phyloP scores from a whole-genome alignment of 2,888 invertebrate genomes.

The Sesia bembeciformis region DNA sequence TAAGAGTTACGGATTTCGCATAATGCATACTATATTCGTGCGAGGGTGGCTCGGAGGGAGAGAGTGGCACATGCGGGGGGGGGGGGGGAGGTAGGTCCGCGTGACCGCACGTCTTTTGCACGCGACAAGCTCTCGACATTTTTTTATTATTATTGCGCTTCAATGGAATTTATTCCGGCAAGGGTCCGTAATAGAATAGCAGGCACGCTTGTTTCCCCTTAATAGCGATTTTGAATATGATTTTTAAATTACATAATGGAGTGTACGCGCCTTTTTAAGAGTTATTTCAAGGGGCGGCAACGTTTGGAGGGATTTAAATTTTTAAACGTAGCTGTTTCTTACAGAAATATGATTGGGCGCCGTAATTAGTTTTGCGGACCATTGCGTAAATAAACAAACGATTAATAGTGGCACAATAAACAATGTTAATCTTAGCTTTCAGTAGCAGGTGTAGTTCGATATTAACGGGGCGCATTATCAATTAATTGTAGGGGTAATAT shows the following conservation, averaged over 20 bases:
- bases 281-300: constrained; percentile 44
- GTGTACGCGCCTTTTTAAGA: constrained; percentile 53
- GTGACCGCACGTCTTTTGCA: constrained; percentile 72
- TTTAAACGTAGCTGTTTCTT: constrained; percentile 9
- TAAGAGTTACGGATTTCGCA: constrained; percentile 74
- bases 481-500: constrained; percentile 37
- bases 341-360: constrained; percentile 1
- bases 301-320: constrained; percentile 18
- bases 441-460: constrained; percentile 45
- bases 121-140: constrained; percentile 72
- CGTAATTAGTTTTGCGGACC: constrained; percentile 51
- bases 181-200: constrained; percentile 60
- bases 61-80: not conserved
- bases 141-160: constrained; percentile 74
- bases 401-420: constrained; percentile 52
- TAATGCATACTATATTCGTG: constrained; percentile 72
- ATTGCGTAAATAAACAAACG: constrained; percentile 45
- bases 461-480: constrained; percentile 37
- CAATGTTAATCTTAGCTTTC: constrained; percentile 63
- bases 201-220: constrained; percentile 52
- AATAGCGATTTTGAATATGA: constrained; percentile 66
- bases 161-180: constrained; percentile 64
- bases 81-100: constrained; percentile 29
- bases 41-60: constrained; percentile 19
- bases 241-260: constrained; percentile 71